These are phyloP conservation scores for Tachycineta bicolor DNA, from an alignment of 2,113 vertebrate genomes.

Conservation along the genomic window DNA sequence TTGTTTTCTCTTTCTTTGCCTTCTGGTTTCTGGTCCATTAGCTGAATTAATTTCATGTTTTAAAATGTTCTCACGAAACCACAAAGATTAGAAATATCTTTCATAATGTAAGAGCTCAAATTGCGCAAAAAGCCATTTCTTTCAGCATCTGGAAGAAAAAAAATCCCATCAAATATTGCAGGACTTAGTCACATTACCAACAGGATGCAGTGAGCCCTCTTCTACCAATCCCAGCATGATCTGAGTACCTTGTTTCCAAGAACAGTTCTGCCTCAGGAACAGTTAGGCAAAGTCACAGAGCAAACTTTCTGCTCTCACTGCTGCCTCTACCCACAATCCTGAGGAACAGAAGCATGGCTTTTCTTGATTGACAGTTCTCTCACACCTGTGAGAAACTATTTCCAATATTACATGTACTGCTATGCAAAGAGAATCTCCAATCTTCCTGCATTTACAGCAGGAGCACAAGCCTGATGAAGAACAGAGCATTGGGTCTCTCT, in stretches of 20 bases:
- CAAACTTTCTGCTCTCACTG: neutral
- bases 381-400: neutral
- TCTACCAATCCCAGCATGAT: neutral
- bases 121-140: neutral
- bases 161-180: neutral
- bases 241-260: neutral
- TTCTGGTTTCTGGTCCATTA: neutral
- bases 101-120: neutral
- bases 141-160: constrained; percentile 6
- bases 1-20: neutral
- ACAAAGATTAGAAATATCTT: neutral
- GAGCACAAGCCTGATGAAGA: neutral
- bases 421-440: neutral
- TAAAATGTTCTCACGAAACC: neutral
- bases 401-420: neutral
- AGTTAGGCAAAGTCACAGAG: neutral
- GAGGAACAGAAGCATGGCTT: neutral
- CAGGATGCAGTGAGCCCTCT: neutral
- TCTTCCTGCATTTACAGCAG: neutral
- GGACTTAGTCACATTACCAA: neutral
- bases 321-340: neutral
- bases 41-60: neutral
- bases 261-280: neutral
- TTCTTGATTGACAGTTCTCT: neutral
- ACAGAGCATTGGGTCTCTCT: neutral